phyloP scores from a whole-genome alignment of 2,797 vertebrate species.

The Cottoperca gobio region DNA sequence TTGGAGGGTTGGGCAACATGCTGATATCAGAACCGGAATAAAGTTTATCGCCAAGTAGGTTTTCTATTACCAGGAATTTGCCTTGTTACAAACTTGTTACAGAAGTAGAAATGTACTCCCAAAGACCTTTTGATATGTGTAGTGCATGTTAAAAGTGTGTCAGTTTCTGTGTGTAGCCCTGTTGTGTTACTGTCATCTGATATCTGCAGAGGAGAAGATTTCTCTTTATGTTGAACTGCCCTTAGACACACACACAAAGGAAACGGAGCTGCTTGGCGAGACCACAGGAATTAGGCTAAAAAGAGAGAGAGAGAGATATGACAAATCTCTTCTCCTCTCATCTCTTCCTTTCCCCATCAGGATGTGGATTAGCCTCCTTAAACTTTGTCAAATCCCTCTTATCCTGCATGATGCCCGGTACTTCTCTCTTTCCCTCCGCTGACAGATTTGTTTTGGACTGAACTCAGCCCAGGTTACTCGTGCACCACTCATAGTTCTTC shows the following conservation, averaged over 20 bases:
- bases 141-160: neutral
- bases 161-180: constrained; percentile 5
- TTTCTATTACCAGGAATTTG: too few relatives aligned
- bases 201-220: constrained; percentile 30
- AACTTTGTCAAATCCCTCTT: constrained; percentile 30
- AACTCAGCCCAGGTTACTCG: constrained; percentile 29
- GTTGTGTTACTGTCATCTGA: constrained; percentile 43
- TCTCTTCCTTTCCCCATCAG: constrained; percentile 20
- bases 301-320: constrained; percentile 25
- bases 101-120: neutral
- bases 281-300: constrained; percentile 47
- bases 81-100: too few relatives aligned
- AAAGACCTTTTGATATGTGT: constrained; percentile 19
- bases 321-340: constrained; percentile 17
- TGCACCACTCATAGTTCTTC: constrained; percentile 2
- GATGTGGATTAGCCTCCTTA: constrained; percentile 42
- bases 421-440: constrained; percentile 11
- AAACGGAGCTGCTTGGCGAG: constrained; percentile 25
- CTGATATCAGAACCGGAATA: too few relatives aligned
- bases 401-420: constrained; percentile 13
- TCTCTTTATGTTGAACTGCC: constrained; percentile 34
- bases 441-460: constrained; percentile 14
- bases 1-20: too few relatives aligned
- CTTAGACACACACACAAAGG: constrained; percentile 32
- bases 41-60: too few relatives aligned